These are phyloP conservation scores for Muscicapa striata DNA, from an alignment of 2,797 vertebrate species.

Conservation along the genomic window DNA sequence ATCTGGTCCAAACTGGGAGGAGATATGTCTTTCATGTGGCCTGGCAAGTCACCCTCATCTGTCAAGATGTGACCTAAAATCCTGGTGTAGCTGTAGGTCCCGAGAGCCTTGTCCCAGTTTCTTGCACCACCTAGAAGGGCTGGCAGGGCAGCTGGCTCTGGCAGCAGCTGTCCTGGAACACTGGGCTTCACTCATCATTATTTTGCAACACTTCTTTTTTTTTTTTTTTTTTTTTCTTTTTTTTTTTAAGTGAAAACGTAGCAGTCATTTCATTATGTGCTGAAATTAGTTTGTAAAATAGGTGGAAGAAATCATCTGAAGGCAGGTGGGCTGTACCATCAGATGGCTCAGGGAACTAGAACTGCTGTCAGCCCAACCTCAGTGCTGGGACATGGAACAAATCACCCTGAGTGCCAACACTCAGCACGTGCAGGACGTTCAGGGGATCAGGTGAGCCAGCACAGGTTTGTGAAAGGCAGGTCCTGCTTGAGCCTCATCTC, in stretches of 20 bases:
- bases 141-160: neutral
- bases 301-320: neutral
- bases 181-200: fast-evolving
- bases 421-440: neutral
- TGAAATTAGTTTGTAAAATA: neutral
- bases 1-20: neutral
- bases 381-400: neutral
- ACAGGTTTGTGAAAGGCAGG: neutral
- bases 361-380: neutral
- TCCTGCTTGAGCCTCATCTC: neutral
- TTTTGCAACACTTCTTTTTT: neutral
- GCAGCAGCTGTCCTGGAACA: neutral
- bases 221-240: too few species aligned
- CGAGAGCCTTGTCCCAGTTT: fast-evolving
- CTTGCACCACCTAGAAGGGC: fast-evolving
- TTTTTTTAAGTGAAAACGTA: neutral
- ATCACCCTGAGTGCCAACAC: too few species aligned
- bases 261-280: neutral
- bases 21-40: neutral
- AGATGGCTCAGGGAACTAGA: neutral
- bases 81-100: neutral
- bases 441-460: neutral
- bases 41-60: neutral
- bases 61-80: neutral
- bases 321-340: neutral